Conservation (phyloP, 2,888 invertebrate species). For the Cataglyphis rosenhaueri region DNA sequence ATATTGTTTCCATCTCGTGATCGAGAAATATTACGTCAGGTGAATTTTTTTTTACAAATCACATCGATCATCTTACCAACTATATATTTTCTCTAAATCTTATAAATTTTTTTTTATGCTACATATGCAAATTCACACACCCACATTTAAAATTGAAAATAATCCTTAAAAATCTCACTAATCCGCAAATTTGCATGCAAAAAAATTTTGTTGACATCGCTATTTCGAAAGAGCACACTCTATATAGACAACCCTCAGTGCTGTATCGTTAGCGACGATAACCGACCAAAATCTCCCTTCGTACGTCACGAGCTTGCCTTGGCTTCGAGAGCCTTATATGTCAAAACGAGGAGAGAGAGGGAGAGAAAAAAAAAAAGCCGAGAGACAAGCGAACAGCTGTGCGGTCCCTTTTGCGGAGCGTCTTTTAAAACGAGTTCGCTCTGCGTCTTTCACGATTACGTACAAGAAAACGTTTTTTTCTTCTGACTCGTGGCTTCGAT, state of each 20-base stretch:
- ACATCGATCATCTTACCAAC: not conserved
- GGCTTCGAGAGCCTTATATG: slow-evolving; percentile 69
- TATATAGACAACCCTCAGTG: slow-evolving; percentile 37
- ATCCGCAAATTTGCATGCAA: not conserved
- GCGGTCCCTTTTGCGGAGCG: slow-evolving; percentile 73
- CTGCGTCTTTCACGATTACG: slow-evolving; percentile 55
- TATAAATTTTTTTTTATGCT: not conserved
- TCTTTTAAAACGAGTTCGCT: slow-evolving; percentile 69
- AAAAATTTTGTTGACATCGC: not conserved
- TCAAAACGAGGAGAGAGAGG: slow-evolving; percentile 55
- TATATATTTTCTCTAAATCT: not conserved
- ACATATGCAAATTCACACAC: not conserved
- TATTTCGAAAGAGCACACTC: not conserved
- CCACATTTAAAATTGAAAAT: not conserved
- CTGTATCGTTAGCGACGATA: slow-evolving; percentile 47
- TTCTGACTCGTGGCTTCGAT: not conserved
- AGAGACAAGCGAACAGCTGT: slow-evolving; percentile 70
- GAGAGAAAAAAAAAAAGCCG: slow-evolving; percentile 2
- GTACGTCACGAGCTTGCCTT: slow-evolving; percentile 39
- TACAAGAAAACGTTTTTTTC: slow-evolving; percentile 20
- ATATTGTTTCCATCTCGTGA: not conserved
- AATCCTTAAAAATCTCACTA: not conserved
- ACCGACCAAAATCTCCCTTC: slow-evolving; percentile 60
- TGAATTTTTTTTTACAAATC: not conserved
- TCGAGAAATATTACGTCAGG: slow-evolving; percentile 3